phyloP scores from a whole-genome alignment of 2,797 vertebrate genomes.

The Argya squamiceps region DNA sequence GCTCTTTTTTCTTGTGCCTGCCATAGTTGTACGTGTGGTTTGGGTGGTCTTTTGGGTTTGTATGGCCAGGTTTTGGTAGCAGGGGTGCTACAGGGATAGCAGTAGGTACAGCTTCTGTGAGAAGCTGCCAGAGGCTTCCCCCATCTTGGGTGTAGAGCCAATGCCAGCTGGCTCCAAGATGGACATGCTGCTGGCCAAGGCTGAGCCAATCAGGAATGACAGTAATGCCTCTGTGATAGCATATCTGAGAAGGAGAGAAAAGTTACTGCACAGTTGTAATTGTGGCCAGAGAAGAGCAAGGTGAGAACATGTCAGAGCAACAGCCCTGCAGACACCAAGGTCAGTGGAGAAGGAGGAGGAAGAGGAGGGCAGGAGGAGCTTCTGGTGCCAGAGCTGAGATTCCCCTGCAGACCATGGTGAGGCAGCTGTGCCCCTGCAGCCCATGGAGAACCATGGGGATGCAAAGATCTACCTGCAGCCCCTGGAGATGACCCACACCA shows the following conservation, averaged over 20 bases:
- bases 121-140: not conserved
- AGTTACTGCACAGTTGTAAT: not conserved
- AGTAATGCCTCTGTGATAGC: not conserved
- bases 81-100: not conserved
- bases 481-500: not conserved
- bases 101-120: not conserved
- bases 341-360: not conserved
- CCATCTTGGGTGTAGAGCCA: not conserved
- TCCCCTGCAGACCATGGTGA: not conserved
- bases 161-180: not conserved
- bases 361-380: not conserved
- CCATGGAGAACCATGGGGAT: not conserved
- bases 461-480: not conserved
- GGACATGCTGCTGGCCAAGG: not conserved
- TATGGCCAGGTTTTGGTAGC: not conserved
- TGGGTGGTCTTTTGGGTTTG: not conserved
- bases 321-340: not conserved
- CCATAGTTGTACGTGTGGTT: accelerated
- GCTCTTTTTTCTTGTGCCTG: not conserved
- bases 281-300: not conserved
- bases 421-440: not conserved
- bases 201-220: not conserved
- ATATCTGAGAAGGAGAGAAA: not conserved
- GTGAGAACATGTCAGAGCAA: not conserved
- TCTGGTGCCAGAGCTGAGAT: not conserved